These are phyloP conservation scores for Agonopterix arenella DNA, from an alignment of 2,888 invertebrate species.

Conservation along the genomic window DNA sequence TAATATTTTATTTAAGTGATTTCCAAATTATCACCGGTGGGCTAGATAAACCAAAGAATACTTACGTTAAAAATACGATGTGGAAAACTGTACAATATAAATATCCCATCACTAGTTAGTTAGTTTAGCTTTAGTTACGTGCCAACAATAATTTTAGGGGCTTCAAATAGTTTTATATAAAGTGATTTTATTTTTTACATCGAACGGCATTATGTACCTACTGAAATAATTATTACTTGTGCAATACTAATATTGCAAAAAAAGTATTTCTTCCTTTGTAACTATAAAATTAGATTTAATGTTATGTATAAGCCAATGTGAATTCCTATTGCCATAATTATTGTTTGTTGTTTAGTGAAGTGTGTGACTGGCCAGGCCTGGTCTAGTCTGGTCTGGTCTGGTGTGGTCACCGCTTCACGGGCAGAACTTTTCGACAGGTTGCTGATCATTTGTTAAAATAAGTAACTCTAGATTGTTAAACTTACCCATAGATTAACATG, in stretches of 20 bases:
- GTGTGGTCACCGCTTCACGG: too few species aligned
- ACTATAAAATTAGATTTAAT: constrained; percentile 31
- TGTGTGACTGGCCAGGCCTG: too few species aligned
- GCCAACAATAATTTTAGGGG: constrained; percentile 59
- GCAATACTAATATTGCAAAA: constrained; percentile 50
- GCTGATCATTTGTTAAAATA: constrained; percentile 58
- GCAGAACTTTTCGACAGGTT: constrained; percentile 15
- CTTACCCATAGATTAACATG: constrained; percentile 74
- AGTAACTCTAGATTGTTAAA: constrained; percentile 73
- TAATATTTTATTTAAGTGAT: constrained; percentile 32
- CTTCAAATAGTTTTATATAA: constrained; percentile 39
- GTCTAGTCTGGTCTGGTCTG: too few species aligned
- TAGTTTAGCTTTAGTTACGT: constrained; percentile 35
- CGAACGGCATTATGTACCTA: constrained; percentile 58
- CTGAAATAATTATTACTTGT: constrained; percentile 40
- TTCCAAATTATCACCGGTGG: constrained; percentile 57
- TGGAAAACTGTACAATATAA: constrained; percentile 63
- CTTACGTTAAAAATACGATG: constrained; percentile 44
- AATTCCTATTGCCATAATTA: constrained; percentile 70
- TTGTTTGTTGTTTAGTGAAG: constrained; percentile 44
- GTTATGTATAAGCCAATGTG: constrained; percentile 52
- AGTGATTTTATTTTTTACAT: constrained; percentile 45
- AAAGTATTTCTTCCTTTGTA: constrained; percentile 47
- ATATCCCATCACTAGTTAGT: constrained; percentile 39
- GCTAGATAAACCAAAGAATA: constrained; percentile 75